Conservation (phyloP, 2,113 vertebrate species). For the Nicator chloris region DNA sequence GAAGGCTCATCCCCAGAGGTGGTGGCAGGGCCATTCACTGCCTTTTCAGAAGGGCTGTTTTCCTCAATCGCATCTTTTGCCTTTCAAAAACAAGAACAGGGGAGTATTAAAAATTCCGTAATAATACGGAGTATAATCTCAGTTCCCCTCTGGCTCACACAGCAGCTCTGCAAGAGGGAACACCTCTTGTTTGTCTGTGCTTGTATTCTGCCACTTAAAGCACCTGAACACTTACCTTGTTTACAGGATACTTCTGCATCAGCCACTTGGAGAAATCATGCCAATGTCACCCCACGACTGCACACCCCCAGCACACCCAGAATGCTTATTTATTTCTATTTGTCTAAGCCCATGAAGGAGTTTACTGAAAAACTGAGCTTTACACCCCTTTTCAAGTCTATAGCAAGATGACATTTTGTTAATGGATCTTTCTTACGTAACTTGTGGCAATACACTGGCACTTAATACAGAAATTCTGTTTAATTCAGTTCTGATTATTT, state of each 20-base stretch:
- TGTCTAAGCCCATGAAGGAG: neutral
- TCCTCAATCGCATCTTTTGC: constrained; percentile 90
- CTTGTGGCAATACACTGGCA: neutral
- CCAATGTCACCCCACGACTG: neutral
- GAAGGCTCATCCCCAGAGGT: constrained; percentile 75
- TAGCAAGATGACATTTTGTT: neutral
- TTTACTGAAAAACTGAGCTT: neutral
- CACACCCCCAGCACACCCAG: neutral
- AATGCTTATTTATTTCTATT: neutral
- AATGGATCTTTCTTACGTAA: neutral
- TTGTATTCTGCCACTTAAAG: neutral
- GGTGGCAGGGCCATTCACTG: constrained; percentile 83
- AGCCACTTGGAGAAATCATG: fast-evolving
- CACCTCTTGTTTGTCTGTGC: neutral
- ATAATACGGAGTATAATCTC: neutral
- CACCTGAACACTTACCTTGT: neutral
- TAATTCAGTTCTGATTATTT: neutral
- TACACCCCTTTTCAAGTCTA: neutral
- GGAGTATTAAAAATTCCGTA: neutral
- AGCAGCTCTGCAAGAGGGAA: neutral
- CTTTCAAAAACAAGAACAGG: constrained; percentile 46
- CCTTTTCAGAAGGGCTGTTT: constrained; percentile 78
- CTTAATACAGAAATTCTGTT: neutral
- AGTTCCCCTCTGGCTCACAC: neutral
- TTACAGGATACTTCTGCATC: fast-evolving